Conservation (phyloP, 2,797 vertebrate species). For the Neosalanx taihuensis region DNA sequence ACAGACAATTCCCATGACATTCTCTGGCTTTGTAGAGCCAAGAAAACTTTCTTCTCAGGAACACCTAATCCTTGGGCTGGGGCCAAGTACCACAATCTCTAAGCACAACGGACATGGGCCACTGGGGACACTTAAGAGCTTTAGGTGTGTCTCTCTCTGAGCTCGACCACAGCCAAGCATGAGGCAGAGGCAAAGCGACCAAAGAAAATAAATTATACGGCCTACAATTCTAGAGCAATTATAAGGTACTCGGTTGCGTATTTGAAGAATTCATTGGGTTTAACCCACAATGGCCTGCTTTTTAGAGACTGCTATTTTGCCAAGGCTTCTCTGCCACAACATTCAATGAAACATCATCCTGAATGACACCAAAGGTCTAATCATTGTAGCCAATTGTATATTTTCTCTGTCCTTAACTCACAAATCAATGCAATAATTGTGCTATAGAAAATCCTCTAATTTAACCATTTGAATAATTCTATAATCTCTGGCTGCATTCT, state of each 20-base stretch:
- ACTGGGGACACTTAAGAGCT: conserved; percentile 77
- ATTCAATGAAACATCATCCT: conserved; percentile 8
- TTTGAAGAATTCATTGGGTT: conserved; percentile 65
- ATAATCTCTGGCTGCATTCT: conserved; percentile 12
- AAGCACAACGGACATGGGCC: conserved; percentile 74
- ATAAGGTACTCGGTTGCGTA: conserved; percentile 76
- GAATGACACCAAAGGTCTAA: conserved; percentile 7
- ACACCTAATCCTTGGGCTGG: conserved; percentile 84
- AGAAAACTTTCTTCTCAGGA: conserved; percentile 74
- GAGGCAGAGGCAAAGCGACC: conserved; percentile 78
- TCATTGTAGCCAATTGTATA: conserved; percentile 11
- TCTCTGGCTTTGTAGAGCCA: conserved; percentile 73
- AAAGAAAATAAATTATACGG: conserved; percentile 86
- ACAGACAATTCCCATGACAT: conserved; percentile 78
- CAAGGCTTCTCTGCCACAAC: neutral
- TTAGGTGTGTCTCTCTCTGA: conserved; percentile 82
- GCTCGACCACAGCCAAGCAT: conserved; percentile 76
- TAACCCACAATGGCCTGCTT: conserved; percentile 64
- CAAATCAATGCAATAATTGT: conserved; percentile 16
- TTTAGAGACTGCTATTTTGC: conserved; percentile 8
- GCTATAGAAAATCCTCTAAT: conserved; percentile 15
- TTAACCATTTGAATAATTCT: conserved; percentile 14
- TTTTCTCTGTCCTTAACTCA: conserved; percentile 8
- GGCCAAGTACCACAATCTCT: conserved; percentile 80
- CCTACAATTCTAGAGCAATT: conserved; percentile 76